These are phyloP conservation scores for Nannoperca obscura DNA, from an alignment of 2,797 vertebrate species.

Conservation along the genomic window DNA sequence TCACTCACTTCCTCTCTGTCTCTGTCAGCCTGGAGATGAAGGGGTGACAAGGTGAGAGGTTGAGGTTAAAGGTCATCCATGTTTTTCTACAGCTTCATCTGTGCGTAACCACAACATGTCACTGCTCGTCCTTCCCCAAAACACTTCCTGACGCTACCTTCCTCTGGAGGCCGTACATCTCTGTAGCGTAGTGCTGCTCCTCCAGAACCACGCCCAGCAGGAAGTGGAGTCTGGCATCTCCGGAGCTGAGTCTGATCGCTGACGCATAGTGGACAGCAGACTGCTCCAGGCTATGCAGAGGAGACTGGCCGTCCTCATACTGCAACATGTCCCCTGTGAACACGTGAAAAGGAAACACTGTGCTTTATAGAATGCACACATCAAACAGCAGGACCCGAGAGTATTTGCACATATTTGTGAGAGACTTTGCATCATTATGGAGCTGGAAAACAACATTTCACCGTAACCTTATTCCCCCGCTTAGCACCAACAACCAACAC, in stretches of 20 bases:
- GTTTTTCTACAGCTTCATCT: background rate
- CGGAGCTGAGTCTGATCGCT: conserved; percentile 74
- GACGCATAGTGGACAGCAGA: conserved; percentile 76
- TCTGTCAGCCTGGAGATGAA: conserved; percentile 58
- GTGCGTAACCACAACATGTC: background rate
- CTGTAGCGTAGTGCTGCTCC: conserved; percentile 73
- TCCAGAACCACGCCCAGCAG: conserved; percentile 77
- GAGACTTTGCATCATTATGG: conserved; percentile 11
- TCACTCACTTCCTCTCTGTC: conserved; percentile 60
- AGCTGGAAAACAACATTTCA: conserved; percentile 14
- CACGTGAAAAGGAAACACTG: conserved; percentile 6
- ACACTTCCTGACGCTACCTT: conserved; percentile 57
- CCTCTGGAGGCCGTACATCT: conserved; percentile 76
- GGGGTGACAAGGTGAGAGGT: background rate
- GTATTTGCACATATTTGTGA: conserved; percentile 16
- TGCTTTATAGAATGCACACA: background rate
- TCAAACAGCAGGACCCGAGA: background rate
- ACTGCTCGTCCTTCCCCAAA: background rate
- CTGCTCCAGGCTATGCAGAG: conserved; percentile 73
- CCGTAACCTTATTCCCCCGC: background rate
- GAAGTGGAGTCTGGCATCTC: conserved; percentile 78
- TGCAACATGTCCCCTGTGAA: conserved; percentile 64
- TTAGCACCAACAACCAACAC: background rate
- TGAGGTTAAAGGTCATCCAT: background rate
- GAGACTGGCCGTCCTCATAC: conserved; percentile 61